Evolutionary conservation across 2,797 vertebrate species (phyloP).

Genomic region (Sparidentex hasta): DNA sequence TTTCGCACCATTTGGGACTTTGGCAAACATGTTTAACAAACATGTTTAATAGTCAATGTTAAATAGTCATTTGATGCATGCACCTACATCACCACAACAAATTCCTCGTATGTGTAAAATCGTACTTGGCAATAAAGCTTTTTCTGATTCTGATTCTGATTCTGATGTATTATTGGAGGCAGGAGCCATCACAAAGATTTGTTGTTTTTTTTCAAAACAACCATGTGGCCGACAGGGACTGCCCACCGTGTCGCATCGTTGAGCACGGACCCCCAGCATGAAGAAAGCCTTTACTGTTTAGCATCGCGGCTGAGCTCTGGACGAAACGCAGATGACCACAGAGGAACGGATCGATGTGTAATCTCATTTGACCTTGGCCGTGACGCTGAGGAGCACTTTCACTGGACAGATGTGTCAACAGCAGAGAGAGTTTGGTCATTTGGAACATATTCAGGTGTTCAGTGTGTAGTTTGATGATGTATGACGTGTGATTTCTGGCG

Average conservation of each 20-base stretch:
- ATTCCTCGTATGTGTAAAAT: too few relatives aligned
- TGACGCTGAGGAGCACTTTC: conserved; percentile 13
- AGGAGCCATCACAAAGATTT: background rate
- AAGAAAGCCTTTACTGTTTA: conserved; percentile 44
- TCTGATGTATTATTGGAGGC: too few relatives aligned
- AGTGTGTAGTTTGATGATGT: too few relatives aligned
- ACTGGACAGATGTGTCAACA: conserved; percentile 21
- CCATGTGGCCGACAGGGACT: background rate
- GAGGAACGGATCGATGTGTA: background rate
- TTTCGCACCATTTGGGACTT: background rate
- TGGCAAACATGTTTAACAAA: too few relatives aligned
- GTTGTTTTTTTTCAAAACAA: background rate
- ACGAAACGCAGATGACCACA: conserved; percentile 45
- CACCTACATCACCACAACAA: too few relatives aligned
- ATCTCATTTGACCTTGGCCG: conserved; percentile 38
- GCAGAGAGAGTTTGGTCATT: background rate
- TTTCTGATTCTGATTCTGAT: too few relatives aligned
- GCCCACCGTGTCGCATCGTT: conserved; percentile 25
- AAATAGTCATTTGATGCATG: too few relatives aligned
- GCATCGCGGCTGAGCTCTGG: background rate
- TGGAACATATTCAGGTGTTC: background rate
- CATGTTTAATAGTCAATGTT: too few relatives aligned
- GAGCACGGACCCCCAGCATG: conserved; percentile 7
- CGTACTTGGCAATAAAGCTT: too few relatives aligned
- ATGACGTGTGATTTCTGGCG: too few relatives aligned